Evolutionary conservation across 2,797 vertebrate genomes (phyloP), one percentile per base, ranked within the genome.

Genomic region (Sebastes kiyomatsui): DNA sequence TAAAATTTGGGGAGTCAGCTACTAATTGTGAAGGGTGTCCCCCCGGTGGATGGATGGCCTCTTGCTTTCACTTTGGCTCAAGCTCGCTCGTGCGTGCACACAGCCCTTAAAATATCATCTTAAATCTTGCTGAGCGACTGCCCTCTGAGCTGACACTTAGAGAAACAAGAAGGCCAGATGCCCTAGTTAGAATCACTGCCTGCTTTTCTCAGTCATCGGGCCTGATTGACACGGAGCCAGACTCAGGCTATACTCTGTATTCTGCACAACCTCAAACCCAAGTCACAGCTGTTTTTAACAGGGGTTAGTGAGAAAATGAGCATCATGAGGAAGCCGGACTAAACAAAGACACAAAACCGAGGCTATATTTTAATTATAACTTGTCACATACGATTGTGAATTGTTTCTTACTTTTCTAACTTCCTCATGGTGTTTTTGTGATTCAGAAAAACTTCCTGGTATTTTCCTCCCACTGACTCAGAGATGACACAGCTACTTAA

Each of bases 101-200:
- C 42, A 62, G 60, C 76, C 79, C 86, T 80, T 86, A 73, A 90
- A 88, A 82, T 83, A 89, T 85, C 72, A 84, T 70, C 62, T 77
- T 82, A 79, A 81, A 86, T 88, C 79, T 77, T 85, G 46, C 79
- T 80, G 85, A 89, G 80, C n/a, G 38, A 74, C 83, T 83, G 69
- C 49, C 75, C 82, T 70, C 67, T 69, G 35, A 84, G 72, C 59
- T 79, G 82, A 85, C 83, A 74, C 77, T 79, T 72, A 65, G 71
- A 88, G 83, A 82, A 80, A 71, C 77, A 80, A 75, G 78, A 74
- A 60, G 59, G 78, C 30, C 68, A 80, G 77, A 86, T 88, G 81
- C 66, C 75, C 77, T 76, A 81, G 70, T 87, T 89, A 67, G 69
- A 90, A 69, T 84, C 77, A 32, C 64, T 87, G 66, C 58, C 38